Evolutionary conservation across 2,888 invertebrate species (phyloP).

Genomic region (Ormyrus rosae): DNA sequence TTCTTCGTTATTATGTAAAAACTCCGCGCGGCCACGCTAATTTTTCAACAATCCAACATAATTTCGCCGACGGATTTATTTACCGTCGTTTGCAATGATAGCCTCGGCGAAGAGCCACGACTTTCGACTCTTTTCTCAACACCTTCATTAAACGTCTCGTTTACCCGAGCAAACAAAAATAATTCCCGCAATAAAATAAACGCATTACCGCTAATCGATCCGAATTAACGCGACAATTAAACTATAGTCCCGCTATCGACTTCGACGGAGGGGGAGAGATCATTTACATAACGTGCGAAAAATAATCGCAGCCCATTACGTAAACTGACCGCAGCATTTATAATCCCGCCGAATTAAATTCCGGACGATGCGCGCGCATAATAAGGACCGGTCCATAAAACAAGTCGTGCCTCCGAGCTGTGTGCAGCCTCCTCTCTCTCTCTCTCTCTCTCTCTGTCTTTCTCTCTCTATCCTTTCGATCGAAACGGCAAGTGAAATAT

Average conservation of each 20-base stretch:
- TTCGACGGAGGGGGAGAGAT: not conserved
- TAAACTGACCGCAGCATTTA: not conserved
- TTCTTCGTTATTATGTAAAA: slow-evolving; percentile 3
- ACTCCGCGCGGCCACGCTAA: not conserved
- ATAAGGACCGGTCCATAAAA: no score
- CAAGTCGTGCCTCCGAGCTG: no score
- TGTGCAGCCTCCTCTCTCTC: no score
- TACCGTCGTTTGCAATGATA: no score
- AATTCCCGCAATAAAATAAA: no score
- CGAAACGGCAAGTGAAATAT: slow-evolving; percentile 20
- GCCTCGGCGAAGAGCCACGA: no score
- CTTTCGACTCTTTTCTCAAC: no score
- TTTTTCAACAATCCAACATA: not conserved
- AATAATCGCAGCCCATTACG: not conserved
- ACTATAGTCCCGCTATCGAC: not conserved
- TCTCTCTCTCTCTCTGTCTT: no score
- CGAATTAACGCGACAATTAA: not conserved
- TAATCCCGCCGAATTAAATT: not conserved
- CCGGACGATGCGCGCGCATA: not conserved
- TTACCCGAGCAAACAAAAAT: no score
- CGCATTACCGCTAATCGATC: no score
- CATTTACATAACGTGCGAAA: slow-evolving; percentile 25
- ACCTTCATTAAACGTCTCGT: no score
- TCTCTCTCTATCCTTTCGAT: not conserved
- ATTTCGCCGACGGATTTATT: no score